Base-by-base conservation (phyloP, 92 coral and sea anemone species). In the Epizoanthus stellaris region DNA sequence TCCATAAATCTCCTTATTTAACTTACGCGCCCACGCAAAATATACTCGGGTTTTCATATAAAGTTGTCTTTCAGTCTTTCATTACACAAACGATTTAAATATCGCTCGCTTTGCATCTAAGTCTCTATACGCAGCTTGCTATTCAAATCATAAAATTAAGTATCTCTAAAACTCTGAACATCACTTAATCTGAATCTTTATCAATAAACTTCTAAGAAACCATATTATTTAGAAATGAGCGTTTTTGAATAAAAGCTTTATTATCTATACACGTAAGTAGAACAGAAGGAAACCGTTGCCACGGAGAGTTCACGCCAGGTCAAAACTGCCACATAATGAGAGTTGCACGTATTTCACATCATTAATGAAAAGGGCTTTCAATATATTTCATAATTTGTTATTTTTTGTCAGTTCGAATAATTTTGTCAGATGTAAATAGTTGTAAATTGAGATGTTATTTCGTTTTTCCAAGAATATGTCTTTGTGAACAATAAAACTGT, bases 271-370 rank as follows among this genome's bases (percentile, higher is more conserved):
- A 67, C 71, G 14, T 23, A 34, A 7, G 6, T 38, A 6, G 1
- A 23, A 23, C 42, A 25, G 12, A 0, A 65, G 2, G 16, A 65
- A 5, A 36, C 21, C 38, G 49, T 36, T 68, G 39, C 49, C 52
- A 38, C 16, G 73, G 73, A 68, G 21, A 68, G 14, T 17, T 68
- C 49, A 34, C 42, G 3, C 39, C 21, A 1, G 52, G 49, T 68
- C 42, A 4, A 38, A 68, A 68, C 73, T 68, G 73, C 73, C 16
- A 38, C 39, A 68, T 68, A 66, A 66, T 66, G 56, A 30, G 70
- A 34, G 1, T 66, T 10, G 13, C 70, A 10, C 70, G 6, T 66
- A 11, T 34, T 66, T 66, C 16, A 0, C 34, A 7, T 68, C 21
- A 38, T 14, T 68, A 68, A 68, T 3, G n/a, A 14, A 68, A 38